A percentile compares a stretch with the other conserved stretches of the same genome.
Conservation (phyloP, 64 coral and sea anemone species). For the Orbicella faveolata region DNA sequence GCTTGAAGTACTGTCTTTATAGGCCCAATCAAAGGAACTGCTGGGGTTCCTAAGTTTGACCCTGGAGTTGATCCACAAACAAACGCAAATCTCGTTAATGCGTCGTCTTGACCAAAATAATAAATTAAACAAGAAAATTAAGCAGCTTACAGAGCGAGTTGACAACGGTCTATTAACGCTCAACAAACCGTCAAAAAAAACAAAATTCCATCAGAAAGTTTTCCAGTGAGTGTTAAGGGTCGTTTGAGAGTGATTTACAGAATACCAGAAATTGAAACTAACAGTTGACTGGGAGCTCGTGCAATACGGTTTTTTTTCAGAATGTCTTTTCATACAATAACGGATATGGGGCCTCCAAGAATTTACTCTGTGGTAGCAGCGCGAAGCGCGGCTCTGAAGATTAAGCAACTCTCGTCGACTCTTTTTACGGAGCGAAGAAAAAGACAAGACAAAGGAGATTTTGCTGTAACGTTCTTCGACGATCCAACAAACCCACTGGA, state of each 20-base stretch:
- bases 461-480: slow-evolving; percentile 62
- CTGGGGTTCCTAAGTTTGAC: background rate
- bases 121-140: background rate
- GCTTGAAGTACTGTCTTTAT: background rate
- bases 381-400: slow-evolving; percentile 49
- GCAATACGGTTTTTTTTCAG: background rate
- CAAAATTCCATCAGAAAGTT: background rate
- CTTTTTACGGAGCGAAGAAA: slow-evolving; percentile 39
- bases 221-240: background rate
- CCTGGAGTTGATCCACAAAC: background rate
- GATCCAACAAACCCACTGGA: slow-evolving; percentile 38
- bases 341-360: slow-evolving; percentile 39
- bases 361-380: slow-evolving; percentile 64
- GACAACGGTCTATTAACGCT: background rate
- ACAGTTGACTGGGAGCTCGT: too few species aligned
- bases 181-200: background rate
- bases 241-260: background rate
- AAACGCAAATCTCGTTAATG: slow-evolving; percentile 8
- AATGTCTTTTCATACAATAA: background rate
- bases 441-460: slow-evolving; percentile 66
- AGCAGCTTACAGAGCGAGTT: background rate
- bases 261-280: too few species aligned
- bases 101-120: background rate
- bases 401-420: slow-evolving; percentile 63
- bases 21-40: background rate